Base-by-base conservation (phyloP, 2,888 invertebrate species). In the Scaptomyza caliginosa region DNA sequence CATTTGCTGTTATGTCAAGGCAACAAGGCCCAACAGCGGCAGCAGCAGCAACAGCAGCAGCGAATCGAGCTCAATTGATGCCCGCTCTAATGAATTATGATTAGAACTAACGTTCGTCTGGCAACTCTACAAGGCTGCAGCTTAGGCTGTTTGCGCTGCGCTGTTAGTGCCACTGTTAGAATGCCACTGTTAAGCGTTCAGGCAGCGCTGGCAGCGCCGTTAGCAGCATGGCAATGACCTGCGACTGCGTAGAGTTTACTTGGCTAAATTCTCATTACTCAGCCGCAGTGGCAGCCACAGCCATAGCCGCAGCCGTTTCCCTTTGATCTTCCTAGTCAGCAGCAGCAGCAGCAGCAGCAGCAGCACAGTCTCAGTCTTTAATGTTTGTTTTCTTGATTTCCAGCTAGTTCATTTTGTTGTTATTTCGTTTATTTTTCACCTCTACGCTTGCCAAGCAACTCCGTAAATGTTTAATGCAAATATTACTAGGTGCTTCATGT, bases 381-480 rank as follows among this genome's bases (percentile, higher is more conserved):
- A 80, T 83, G 71, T 74, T 83, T 88, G 74, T 77, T 88, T 86
- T 87, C 88, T 79, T 86, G 49, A 67, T 67, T 71, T 88, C 77
- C 68, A 67, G 60, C 64, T 69, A 68, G 72, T 56, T 68, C 60
- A 63, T 59, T 66, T 50, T 59, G 42, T 62, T 67, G 60, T 32
- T 56, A 55, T 57, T 65, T 39, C 45, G 8, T 26, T 26, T n/a
- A 2, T 30, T 30, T 4, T 30, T 30, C 5, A n/a, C n/a, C 8
- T 68, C 24, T 68, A 52, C 43, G 42, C 59, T 49, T 52, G 52
- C 43, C 54, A 67, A 32, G 11, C 58, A 59, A 24, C 58, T 52
- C 78, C 75, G 87, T 85, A 85, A 87, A 82, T 85, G 76, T 78
- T 70, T 69, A 85, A 85, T 87, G 87, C 81, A 82, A 82, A 82